Evolutionary conservation across 2,113 vertebrate species (phyloP).

Genomic region (Oreochromis tanganicae): DNA sequence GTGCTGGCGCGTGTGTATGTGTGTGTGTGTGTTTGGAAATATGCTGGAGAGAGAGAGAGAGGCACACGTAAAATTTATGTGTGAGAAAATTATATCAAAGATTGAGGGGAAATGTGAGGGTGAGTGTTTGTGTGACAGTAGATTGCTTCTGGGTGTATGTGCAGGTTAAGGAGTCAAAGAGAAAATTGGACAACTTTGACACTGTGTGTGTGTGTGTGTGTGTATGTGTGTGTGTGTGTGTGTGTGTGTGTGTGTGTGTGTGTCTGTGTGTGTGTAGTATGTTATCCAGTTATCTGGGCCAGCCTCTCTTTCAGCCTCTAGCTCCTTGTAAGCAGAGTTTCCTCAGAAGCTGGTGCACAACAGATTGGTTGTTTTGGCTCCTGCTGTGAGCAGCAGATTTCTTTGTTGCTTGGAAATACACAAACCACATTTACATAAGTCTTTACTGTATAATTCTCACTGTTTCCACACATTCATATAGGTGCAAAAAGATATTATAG

Average conservation of each 20-base stretch:
- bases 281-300: background rate
- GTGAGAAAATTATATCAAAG: background rate
- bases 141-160: background rate
- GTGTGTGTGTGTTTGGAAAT: background rate
- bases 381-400: conserved; percentile 2
- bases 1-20: conserved; percentile 5
- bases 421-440: background rate
- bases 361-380: conserved; percentile 33
- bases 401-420: conserved; percentile 14
- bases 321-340: background rate
- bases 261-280: background rate
- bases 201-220: background rate
- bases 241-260: background rate
- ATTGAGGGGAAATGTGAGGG: background rate
- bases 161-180: background rate
- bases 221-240: background rate
- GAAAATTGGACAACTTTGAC: background rate
- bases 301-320: background rate
- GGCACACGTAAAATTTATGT: background rate
- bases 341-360: background rate
- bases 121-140: background rate
- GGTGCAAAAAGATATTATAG: background rate
- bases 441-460: conserved; percentile 1
- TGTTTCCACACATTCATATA: background rate
- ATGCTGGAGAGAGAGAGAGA: background rate